Base-by-base conservation (phyloP, 2,888 invertebrate species). In the Exocentrus adspersus region DNA sequence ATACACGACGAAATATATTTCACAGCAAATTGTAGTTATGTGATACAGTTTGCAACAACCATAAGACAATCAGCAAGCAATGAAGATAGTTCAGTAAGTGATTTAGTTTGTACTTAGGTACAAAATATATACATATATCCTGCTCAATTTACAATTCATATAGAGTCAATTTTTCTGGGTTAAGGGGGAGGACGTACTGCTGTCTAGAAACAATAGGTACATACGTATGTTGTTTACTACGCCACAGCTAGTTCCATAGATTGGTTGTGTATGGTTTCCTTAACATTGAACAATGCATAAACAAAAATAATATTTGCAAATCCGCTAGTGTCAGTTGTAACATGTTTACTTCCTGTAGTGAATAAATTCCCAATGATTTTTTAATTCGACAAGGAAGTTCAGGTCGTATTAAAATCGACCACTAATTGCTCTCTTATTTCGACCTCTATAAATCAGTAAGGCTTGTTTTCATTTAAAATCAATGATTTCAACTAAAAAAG, bases 391-490 rank as follows among this genome's bases (percentile, higher is more conserved):
- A 30, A 50, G 61, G 61, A 56, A 56, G 56, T 28, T 41, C 7
- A 28, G 16, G 12, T 16, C 14, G 7, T 9, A 48, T 48, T 28
- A 48, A 48, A 28, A 30, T 48, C 28, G 50, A 24, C 41, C 59
- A 60, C 61, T 58, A 64, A 69, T 53, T 63, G 64, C 70, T 59
- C 66, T 67, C 65, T 65, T 54, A 57, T 62, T 61, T 60, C 50
- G 67, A 70, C 67, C 65, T 70, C 64, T 67, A 37, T n/a, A 62
- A 46, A 54, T 60, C 51, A 54, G 52, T 60, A 41, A 56, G 41
- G 50, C 37, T 56, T 32, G 46, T 56, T 56, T 58, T 62, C 51
- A 57, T 64, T 42, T 56, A 57, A 51, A 60, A 46, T 41, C 56
- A 52, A 54, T 51, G 61, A 63, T 57, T 52, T 57, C 32, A 52